Percentiles rank a stretch among this genome's conserved stretches.
Evolutionary conservation across 2,888 invertebrate species (phyloP).

Genomic region (Conomelus anceps): DNA sequence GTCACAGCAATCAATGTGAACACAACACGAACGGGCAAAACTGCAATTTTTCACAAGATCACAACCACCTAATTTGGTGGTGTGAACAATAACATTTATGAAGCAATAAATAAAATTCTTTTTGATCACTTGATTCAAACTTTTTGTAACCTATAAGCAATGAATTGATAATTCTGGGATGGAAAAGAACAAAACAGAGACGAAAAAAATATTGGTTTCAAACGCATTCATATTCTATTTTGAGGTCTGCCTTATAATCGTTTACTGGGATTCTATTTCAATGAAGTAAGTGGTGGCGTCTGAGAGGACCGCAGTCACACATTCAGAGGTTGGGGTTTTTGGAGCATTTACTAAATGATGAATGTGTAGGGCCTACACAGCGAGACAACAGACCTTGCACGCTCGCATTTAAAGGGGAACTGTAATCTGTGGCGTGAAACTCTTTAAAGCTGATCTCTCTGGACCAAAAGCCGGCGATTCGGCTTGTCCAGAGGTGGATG

Average conservation of each 20-base stretch:
- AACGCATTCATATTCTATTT: too few species aligned
- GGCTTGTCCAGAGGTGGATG: background rate
- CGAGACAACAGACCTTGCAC: background rate
- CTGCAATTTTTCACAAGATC: too few species aligned
- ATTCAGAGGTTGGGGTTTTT: background rate
- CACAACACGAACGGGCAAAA: too few species aligned
- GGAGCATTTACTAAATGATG: background rate
- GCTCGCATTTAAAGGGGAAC: background rate
- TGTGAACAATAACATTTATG: too few species aligned
- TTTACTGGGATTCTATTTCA: background rate
- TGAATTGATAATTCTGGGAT: too few species aligned
- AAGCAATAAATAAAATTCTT: too few species aligned
- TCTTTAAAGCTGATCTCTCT: background rate
- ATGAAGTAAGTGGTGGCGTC: background rate
- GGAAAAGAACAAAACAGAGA: too few species aligned
- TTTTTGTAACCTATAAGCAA: too few species aligned
- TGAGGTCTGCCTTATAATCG: background rate
- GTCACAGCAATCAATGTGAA: too few species aligned
- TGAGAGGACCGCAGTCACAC: background rate
- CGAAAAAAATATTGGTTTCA: too few species aligned
- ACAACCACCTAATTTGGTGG: too few species aligned
- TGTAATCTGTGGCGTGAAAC: background rate
- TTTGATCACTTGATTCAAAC: too few species aligned
- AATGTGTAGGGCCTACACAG: background rate
- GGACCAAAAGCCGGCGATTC: background rate